Percentiles rank a stretch among this genome's conserved stretches.
These are phyloP conservation scores for Hymenopus coronatus DNA, from an alignment of 2,888 invertebrate species.

Conservation along the genomic window DNA sequence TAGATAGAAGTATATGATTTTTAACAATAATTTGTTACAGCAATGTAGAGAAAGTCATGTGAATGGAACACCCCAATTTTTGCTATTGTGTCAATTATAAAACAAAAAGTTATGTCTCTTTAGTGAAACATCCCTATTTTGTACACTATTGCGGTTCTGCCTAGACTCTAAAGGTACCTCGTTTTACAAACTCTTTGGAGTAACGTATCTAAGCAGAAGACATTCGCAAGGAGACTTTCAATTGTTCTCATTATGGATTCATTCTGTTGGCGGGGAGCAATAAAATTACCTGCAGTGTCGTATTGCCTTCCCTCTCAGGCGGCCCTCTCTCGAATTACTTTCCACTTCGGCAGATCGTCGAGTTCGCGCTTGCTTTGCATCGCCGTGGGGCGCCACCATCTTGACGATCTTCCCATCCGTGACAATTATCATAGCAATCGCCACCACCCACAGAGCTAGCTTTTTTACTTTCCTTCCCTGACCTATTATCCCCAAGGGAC, in stretches of 20 bases:
- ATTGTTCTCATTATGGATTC: not conserved
- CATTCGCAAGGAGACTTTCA: not conserved
- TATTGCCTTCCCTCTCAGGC: not conserved
- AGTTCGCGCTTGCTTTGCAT: not conserved
- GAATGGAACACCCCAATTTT: too few species aligned
- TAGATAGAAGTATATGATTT: too few species aligned
- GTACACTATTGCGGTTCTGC: too few species aligned
- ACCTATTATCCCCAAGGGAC: not conserved
- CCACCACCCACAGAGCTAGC: not conserved
- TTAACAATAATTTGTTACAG: too few species aligned
- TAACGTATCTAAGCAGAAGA: too few species aligned
- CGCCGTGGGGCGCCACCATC: constrained; percentile 9
- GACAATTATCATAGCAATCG: constrained; percentile 13
- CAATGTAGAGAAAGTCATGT: too few species aligned
- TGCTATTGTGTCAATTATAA: too few species aligned
- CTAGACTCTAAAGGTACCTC: too few species aligned
- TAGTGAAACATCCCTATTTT: too few species aligned
- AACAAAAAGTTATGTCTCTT: too few species aligned
- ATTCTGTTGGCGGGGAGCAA: not conserved
- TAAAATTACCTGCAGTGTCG: not conserved
- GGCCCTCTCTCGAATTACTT: not conserved
- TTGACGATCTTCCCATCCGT: constrained; percentile 5
- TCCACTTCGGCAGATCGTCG: not conserved
- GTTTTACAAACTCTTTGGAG: too few species aligned
- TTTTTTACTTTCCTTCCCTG: not conserved